phyloP scores from a whole-genome alignment of 1,140 invertebrate genomes.

The Heliconius hewitsoni region DNA sequence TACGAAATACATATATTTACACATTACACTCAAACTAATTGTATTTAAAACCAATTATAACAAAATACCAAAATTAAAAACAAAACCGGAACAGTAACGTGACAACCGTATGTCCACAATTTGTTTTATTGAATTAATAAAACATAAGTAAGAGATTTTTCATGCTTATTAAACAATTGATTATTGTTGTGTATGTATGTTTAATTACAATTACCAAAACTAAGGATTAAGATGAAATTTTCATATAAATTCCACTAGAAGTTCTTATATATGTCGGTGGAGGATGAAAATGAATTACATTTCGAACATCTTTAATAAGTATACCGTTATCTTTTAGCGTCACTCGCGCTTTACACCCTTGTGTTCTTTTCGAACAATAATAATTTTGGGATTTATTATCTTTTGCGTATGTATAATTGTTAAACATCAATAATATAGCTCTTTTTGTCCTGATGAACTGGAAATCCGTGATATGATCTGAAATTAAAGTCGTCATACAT shows the following conservation, averaged over 20 bases:
- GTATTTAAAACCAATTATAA: not conserved
- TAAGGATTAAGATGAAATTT: slow-evolving; percentile 10
- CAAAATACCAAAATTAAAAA: too few relatives aligned
- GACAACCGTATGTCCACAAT: too few relatives aligned
- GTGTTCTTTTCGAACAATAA: slow-evolving; percentile 53
- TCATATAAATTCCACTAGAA: slow-evolving; percentile 36
- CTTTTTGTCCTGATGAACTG: slow-evolving; percentile 40
- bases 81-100: too few relatives aligned
- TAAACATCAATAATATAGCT: slow-evolving; percentile 42
- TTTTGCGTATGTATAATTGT: slow-evolving; percentile 44
- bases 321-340: slow-evolving; percentile 42
- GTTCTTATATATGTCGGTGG: slow-evolving; percentile 43
- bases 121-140: too few relatives aligned
- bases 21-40: not conserved
- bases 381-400: slow-evolving; percentile 38
- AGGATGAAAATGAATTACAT: slow-evolving; percentile 39
- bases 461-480: slow-evolving; percentile 19
- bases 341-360: slow-evolving; percentile 46
- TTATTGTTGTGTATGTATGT: too few relatives aligned
- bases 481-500: not conserved
- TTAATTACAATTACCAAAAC: not conserved
- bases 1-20: not conserved
- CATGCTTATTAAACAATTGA: too few relatives aligned
- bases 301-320: slow-evolving; percentile 27
- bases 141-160: too few relatives aligned